A percentile compares a stretch with the other conserved stretches of the same genome.
phyloP scores from a whole-genome alignment of 2,888 invertebrate genomes.

The Pristionchus japonicus region DNA sequence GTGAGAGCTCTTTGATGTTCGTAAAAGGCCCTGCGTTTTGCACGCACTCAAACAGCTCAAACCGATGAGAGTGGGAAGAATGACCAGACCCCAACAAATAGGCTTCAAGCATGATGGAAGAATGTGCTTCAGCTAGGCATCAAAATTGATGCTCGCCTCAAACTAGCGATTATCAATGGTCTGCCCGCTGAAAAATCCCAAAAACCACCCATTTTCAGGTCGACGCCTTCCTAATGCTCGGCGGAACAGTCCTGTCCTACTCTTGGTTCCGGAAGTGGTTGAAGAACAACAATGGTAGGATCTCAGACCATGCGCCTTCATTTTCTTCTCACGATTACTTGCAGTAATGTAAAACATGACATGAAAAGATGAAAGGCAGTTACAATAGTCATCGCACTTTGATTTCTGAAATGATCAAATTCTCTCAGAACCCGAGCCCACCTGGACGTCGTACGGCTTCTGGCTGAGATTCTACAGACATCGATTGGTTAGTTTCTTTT shows the following conservation, averaged over 20 bases:
- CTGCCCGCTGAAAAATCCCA: no score
- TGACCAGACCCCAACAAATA: no score
- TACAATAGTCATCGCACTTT: no score
- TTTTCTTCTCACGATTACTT: background rate
- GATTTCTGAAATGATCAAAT: background rate
- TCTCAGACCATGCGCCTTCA: no score
- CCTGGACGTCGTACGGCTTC: slow-evolving; percentile 72
- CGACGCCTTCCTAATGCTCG: slow-evolving; percentile 68
- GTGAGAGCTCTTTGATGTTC: slow-evolving; percentile 47
- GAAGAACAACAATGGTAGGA: slow-evolving; percentile 71
- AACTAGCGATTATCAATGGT: background rate
- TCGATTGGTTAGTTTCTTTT: slow-evolving; percentile 57
- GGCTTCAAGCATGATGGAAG: no score
- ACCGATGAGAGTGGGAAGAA: no score
- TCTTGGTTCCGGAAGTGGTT: slow-evolving; percentile 74
- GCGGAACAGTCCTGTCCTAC: slow-evolving; percentile 72
- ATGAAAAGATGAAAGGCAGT: no score
- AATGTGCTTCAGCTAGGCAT: no score
- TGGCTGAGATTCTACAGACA: slow-evolving; percentile 75
- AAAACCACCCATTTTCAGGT: slow-evolving; percentile 52
- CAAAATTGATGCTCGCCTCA: background rate
- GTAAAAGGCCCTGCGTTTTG: background rate
- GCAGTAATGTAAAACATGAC: background rate
- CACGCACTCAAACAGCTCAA: no score
- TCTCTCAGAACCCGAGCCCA: slow-evolving; percentile 68